phyloP scores from a whole-genome alignment of 2,113 vertebrate species.

The Tychaedon coryphoeus region DNA sequence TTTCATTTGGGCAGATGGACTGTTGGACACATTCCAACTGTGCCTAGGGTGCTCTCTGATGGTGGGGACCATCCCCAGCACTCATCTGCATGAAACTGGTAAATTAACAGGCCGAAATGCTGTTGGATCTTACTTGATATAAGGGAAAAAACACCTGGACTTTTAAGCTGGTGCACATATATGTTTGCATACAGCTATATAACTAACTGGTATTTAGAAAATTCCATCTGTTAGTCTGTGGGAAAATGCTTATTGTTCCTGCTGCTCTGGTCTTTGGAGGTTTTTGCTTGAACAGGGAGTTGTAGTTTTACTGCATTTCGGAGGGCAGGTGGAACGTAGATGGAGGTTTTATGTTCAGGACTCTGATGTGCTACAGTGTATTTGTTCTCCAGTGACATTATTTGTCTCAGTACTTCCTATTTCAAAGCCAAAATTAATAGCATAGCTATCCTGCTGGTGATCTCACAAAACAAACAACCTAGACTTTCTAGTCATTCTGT shows the following conservation, averaged over 20 bases:
- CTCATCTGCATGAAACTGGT: neutral
- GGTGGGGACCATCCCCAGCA: neutral
- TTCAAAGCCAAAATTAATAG: neutral
- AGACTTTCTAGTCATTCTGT: neutral
- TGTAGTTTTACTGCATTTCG: neutral
- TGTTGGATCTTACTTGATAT: neutral
- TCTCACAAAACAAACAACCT: neutral
- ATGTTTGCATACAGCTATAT: neutral
- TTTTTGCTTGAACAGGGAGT: neutral
- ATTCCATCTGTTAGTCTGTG: neutral
- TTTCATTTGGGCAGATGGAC: neutral
- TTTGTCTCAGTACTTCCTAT: neutral
- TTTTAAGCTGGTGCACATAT: accelerated
- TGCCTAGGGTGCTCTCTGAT: neutral
- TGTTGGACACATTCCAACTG: neutral
- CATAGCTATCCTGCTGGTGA: neutral
- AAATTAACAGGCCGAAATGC: neutral
- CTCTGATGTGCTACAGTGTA: neutral
- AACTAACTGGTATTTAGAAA: neutral
- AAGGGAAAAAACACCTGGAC: neutral
- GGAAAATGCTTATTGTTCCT: neutral
- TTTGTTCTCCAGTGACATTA: neutral
- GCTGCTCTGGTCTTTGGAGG: neutral
- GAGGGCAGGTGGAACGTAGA: neutral
- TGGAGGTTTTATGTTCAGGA: neutral